Percentiles rank a stretch among this genome's conserved stretches.
Conservation (phyloP, 2,797 vertebrate genomes). For the Schizothorax lantsangensis region DNA sequence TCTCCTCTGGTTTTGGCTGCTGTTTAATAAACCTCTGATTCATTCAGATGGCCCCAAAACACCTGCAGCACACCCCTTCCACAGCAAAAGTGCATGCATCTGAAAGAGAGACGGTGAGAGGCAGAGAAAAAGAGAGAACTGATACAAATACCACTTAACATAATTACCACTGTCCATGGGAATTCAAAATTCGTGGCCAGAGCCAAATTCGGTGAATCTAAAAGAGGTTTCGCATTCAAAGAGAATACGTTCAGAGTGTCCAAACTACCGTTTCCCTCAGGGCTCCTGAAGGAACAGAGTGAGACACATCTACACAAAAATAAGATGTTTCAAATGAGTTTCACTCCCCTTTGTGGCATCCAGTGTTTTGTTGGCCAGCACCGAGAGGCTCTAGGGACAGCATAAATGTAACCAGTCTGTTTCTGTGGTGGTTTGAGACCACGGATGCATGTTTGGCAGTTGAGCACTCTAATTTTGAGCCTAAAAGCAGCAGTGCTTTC, state of each 20-base stretch:
- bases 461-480: conserved; percentile 49
- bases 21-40: conserved; percentile 38
- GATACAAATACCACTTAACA: conserved; percentile 50
- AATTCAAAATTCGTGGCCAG: conserved; percentile 33
- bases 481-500: conserved; percentile 51
- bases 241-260: conserved; percentile 19
- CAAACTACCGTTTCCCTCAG: conserved; percentile 35
- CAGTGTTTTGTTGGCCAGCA: conserved; percentile 35
- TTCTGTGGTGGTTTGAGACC: conserved; percentile 46
- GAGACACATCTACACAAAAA: conserved; percentile 36
- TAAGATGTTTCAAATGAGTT: conserved; percentile 50
- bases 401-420: conserved; percentile 50
- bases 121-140: conserved; percentile 7
- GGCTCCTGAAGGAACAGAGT: conserved; percentile 37
- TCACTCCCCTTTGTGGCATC: conserved; percentile 38
- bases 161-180: conserved; percentile 45
- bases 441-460: conserved; percentile 48
- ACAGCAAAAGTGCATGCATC: not conserved
- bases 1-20: conserved; percentile 34
- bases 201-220: conserved; percentile 39
- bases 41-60: not conserved
- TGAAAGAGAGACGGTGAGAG: conserved; percentile 3
- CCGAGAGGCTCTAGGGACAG: conserved; percentile 32
- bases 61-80: conserved; percentile 31
- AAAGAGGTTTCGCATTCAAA: conserved; percentile 31